These are phyloP conservation scores for Thunnus albacares DNA, from an alignment of 2,797 vertebrate species.

Conservation along the genomic window DNA sequence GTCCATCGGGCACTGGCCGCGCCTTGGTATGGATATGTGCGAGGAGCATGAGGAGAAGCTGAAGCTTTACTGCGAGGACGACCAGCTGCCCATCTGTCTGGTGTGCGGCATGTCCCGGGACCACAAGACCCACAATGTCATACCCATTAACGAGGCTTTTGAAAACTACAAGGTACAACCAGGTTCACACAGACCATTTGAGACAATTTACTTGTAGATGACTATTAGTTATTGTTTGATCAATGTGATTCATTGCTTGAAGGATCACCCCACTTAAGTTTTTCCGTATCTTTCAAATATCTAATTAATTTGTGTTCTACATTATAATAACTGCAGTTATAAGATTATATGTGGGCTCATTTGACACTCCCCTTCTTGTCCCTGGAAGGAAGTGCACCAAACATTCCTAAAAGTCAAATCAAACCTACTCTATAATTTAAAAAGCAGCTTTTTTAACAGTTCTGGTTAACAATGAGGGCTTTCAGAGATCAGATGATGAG, in stretches of 20 bases:
- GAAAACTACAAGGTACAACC: constrained; percentile 83
- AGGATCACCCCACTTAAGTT: not conserved
- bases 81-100: constrained; percentile 85
- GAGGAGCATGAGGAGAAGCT: constrained; percentile 86
- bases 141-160: constrained; percentile 84
- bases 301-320: not conserved
- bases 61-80: constrained; percentile 86
- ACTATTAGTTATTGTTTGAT: no score
- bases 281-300: not conserved
- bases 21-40: constrained; percentile 73
- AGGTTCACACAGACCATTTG: not conserved
- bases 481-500: constrained; percentile 11
- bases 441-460: not conserved
- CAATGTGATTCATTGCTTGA: no score
- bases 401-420: constrained; percentile 1
- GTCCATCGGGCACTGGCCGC: constrained; percentile 74
- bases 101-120: constrained; percentile 86
- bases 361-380: not conserved
- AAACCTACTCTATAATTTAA: not conserved
- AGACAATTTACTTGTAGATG: not conserved
- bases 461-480: not conserved
- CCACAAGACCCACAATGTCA: constrained; percentile 85
- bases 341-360: not conserved
- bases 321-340: not conserved
- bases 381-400: not conserved